Base-by-base conservation (phyloP, 2,888 invertebrate species). In the Ectropis crepuscularia region DNA sequence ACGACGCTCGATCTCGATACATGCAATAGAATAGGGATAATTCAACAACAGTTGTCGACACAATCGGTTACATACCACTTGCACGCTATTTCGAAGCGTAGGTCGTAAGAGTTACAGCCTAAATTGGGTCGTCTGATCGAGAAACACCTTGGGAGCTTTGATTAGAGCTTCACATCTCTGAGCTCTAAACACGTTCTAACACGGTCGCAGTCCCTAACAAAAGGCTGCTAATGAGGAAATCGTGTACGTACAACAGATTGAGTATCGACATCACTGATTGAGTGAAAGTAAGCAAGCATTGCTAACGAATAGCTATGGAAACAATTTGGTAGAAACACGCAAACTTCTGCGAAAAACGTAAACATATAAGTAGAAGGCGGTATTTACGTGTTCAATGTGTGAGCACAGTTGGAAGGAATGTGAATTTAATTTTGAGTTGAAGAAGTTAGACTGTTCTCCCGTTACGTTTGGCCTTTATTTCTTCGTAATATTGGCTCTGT, bases 151-250 rank as follows among this genome's bases (percentile, higher is more conserved):
- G 46, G 77, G 74, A 69, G 81, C 83, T 81, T 81, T 88, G 87
- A 88, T 87, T 88, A 83, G 80, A 84, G 75, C 77, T 66, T 73
- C 70, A 69, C 73, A 70, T 72, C 69, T 70, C 69, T 60, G 66
- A 72, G 65, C 73, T 69, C 76, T 72, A 71, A 75, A 75, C 77
- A 78, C 70, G 62, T 67, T 69, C 67, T 65, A 64, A 71, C 65
- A 71, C 69, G 66, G 49, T 74, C 71, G 82, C 79, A 75, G 78
- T 72, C 71, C 64, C 73, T 70, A 82, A 91, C 89, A 91, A 91
- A 90, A 88, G 88, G 85, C 70, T 77, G 77, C 82, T 90, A 90
- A 90, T 90, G 89, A 91, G 90, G 82, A 87, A 89, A 85, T 87
- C 88, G 84, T 90, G 90, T 89, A 83, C 72, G 77, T 76, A 79